Evolutionary conservation across 2,113 vertebrate species (phyloP).

Genomic region (Callipepla squamata): DNA sequence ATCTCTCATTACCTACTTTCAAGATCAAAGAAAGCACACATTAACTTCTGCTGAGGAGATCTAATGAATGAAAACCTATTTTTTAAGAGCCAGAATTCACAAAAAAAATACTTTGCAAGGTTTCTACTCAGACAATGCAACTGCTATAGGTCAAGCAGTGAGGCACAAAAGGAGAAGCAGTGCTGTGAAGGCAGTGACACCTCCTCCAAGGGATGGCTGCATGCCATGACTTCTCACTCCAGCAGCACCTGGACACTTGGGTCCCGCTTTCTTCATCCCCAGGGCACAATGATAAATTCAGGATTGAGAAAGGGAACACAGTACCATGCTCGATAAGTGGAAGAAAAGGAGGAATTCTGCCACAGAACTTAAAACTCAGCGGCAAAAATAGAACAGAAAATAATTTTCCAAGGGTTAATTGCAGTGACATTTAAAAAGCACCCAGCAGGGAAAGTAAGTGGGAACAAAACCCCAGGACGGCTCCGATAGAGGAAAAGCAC

Average conservation of each 20-base stretch:
- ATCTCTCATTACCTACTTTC: not conserved
- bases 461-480: not conserved
- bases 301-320: not conserved
- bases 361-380: not conserved
- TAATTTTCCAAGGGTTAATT: conserved; percentile 24
- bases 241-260: not conserved
- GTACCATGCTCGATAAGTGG: not conserved
- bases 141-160: not conserved
- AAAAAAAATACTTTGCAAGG: not conserved
- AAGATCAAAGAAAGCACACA: not conserved
- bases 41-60: not conserved
- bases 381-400: conserved; percentile 12
- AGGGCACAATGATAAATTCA: not conserved
- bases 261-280: not conserved
- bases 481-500: not conserved
- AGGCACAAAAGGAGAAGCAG: not conserved
- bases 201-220: not conserved
- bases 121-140: not conserved
- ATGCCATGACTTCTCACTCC: not conserved
- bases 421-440: not conserved
- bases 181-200: not conserved
- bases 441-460: not conserved
- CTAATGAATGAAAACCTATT: not conserved
- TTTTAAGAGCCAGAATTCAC: not conserved
- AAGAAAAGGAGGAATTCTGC: not conserved